Evolutionary conservation across 2,797 vertebrate genomes (phyloP).

Genomic region (Microchirus variegatus): DNA sequence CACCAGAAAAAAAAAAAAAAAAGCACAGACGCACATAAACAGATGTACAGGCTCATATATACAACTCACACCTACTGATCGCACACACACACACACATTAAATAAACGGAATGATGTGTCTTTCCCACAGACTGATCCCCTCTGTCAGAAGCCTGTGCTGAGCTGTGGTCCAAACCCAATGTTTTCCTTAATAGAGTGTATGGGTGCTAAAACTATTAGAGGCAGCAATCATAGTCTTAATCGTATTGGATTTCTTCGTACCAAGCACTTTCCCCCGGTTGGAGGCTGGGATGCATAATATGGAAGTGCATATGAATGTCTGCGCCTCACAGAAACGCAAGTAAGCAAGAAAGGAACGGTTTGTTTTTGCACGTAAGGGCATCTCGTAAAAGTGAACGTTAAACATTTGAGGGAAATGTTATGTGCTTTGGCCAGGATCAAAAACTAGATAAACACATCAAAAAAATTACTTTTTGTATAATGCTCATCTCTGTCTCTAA

Average conservation of each 20-base stretch:
- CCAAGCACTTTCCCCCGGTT: slow-evolving; percentile 65
- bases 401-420: no score
- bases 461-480: no score
- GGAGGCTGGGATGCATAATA: slow-evolving; percentile 21
- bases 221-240: slow-evolving; percentile 68
- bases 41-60: slow-evolving; percentile 30
- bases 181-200: slow-evolving; percentile 71
- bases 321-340: not conserved
- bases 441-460: no score
- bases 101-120: slow-evolving; percentile 43
- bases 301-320: slow-evolving; percentile 18
- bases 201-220: slow-evolving; percentile 78
- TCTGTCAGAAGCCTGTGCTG: slow-evolving; percentile 51
- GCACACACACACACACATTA: slow-evolving; percentile 18
- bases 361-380: no score
- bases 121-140: slow-evolving; percentile 44
- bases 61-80: slow-evolving; percentile 32
- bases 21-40: slow-evolving; percentile 3
- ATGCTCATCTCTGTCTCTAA: not conserved
- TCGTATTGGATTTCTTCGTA: slow-evolving; percentile 72
- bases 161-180: slow-evolving; percentile 70
- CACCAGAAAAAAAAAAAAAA: no score
- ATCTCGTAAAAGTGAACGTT: no score
- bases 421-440: no score
- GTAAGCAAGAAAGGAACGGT: not conserved